Evolutionary conservation across 2,888 invertebrate genomes (phyloP).

Genomic region (Lasioglossum zephyrum): DNA sequence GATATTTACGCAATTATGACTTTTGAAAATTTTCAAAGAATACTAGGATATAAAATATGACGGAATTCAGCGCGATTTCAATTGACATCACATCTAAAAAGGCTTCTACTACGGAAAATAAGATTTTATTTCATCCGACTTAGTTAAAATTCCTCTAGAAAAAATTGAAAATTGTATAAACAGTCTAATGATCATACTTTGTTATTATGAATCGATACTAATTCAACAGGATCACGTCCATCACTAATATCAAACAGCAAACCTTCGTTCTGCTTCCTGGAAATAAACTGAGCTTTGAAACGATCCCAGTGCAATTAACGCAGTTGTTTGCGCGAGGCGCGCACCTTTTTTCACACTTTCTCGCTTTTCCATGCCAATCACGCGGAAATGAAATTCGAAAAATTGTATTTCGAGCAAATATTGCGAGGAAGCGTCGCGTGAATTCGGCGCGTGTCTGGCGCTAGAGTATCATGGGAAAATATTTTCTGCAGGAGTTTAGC

Average conservation of each 20-base stretch:
- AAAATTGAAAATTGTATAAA: too few relatives aligned
- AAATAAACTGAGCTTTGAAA: conserved; percentile 2
- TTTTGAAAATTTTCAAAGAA: too few relatives aligned
- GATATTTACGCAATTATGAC: too few relatives aligned
- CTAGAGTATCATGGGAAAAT: not conserved
- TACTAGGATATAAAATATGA: too few relatives aligned
- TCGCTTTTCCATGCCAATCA: not conserved
- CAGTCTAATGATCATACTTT: too few relatives aligned
- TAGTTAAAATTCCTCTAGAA: too few relatives aligned
- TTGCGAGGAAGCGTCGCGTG: not conserved
- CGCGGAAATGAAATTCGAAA: not conserved
- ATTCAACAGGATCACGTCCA: too few relatives aligned
- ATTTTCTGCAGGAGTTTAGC: not conserved
- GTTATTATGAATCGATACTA: not conserved
- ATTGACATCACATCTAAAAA: too few relatives aligned
- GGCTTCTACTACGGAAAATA: too few relatives aligned
- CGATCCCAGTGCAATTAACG: not conserved
- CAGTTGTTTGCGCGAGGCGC: not conserved
- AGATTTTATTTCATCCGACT: too few relatives aligned
- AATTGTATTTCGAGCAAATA: not conserved
- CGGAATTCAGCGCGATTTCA: too few relatives aligned
- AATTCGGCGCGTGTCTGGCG: not conserved
- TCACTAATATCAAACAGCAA: not conserved
- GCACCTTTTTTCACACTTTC: not conserved
- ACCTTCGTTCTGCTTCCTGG: not conserved